Evolutionary conservation across 2,113 vertebrate genomes (phyloP), one percentile per base, ranked within the genome.

Genomic region (Ammodramus savannarum): DNA sequence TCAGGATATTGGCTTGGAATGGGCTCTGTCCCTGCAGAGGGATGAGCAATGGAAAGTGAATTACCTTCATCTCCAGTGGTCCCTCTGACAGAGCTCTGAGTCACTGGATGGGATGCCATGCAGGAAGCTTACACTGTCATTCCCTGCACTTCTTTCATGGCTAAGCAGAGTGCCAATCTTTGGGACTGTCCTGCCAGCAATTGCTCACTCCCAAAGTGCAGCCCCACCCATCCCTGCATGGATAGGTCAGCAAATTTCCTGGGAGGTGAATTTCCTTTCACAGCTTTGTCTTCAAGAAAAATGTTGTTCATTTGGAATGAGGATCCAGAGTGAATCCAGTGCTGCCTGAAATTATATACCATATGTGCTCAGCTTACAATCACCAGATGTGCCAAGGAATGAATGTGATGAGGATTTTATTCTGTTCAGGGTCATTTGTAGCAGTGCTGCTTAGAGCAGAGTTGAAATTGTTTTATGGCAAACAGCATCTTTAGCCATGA

Each of bases 41-140:
- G 76, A 86, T 92, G 86, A 87, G 89, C 80, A 89, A n/a, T 52
- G 31, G 39, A 39, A 79, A 84, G 61, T 85, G 61, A 87, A 82
- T 90, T 92, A 57, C 84, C 61, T 63, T 48, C 49, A 26, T 61
- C 36, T 90, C 19, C 77, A 75, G 39, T 78, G 93, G 89, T 92
- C 73, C 61, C 86, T 93, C 36, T 92, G 91, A 68, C 13, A 3
- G 84, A 89, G 69, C 92, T 81, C 65, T 92, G 91, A 96, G 57
- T 97, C 89, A 95, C 55, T 78, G 76, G 67, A 77, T 89, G 83
- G 61, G 80, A 21, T 93, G 88, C 68, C 48, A 29, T 74, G 67
- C n/a, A 63, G 79, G 95, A 93, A 93, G 61, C 52, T 92, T 52
- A 39, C n/a, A 11, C 43, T 85, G 80, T 68, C 62, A 80, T 72